Base-by-base conservation (phyloP, 2,113 vertebrate species). In the Cynocephalus volans region DNA sequence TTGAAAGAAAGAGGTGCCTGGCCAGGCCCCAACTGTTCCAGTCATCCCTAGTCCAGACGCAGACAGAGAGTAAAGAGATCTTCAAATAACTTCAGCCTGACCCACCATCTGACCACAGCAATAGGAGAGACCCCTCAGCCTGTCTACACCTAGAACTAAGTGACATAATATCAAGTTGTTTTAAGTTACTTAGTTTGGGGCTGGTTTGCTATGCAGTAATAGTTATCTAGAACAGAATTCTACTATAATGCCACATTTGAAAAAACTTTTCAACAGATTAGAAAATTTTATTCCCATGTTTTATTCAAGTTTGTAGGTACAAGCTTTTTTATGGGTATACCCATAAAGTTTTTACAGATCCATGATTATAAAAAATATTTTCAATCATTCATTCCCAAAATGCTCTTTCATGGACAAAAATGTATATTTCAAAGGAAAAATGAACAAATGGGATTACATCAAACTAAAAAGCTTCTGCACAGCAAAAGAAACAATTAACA, bases 221-320 rank as follows among this genome's bases (percentile, higher is more conserved):
- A 21, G 19, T 73, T 83, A 77, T 36, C 52, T 26, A 87, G 6
- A 64, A 36, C 5, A 64, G 58, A 64, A 54, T 70, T 80, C 28
- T 93, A 70, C 52, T 52, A 56, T 84, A 75, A 83, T 3, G 12
- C 7, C 33, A 45, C 36, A 88, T 58, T 95, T 81, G 60, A 18
- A 88, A 88, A 88, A 48, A 26, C 36, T 95, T 96, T 64, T 83
- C 86, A 93, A 75, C 28, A 76, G 56, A 48, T 88, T 58, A 52
- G 81, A 52, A 54, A 54, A 84, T 48, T 54, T 84, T 79, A 70
- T 50, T 50, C 19, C 58, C 26, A n/a, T 5, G 1, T 84, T 96
- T 62, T 50, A 67, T 90, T 93, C 41, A 76, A 88, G 67, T 45
- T 14, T 11, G 50, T 56, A 81, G 70, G 91, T 60, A 76, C 1